Conservation (phyloP, 2,113 vertebrate species). For the Erinaceus europaeus region DNA sequence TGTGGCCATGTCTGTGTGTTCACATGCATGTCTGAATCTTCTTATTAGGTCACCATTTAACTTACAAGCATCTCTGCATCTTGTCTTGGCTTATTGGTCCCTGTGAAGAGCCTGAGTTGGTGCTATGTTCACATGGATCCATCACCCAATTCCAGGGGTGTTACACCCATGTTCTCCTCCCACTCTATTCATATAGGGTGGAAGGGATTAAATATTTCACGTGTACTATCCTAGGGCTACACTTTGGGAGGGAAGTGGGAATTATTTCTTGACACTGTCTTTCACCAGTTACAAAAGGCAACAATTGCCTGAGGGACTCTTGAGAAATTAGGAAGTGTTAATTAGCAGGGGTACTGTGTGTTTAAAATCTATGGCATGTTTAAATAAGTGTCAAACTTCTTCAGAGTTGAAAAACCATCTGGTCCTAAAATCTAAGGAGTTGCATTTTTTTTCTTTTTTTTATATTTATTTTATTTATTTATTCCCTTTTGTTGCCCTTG, state of each 20-base stretch:
- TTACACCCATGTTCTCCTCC: neutral
- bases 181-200: neutral
- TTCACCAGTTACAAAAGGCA: slow-evolving; percentile 49
- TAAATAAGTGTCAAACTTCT: slow-evolving; percentile 64
- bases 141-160: neutral
- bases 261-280: slow-evolving; percentile 66
- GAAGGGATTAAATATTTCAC: neutral
- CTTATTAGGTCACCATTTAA: neutral
- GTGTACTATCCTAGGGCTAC: neutral
- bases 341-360: slow-evolving; percentile 66
- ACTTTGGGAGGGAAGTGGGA: slow-evolving; percentile 39
- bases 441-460: too few species aligned
- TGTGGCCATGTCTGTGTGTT: neutral
- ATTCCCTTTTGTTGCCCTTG: too few species aligned
- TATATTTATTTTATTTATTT: too few species aligned
- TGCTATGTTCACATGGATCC: neutral
- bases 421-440: slow-evolving; percentile 49
- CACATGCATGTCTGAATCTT: neutral
- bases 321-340: slow-evolving; percentile 70
- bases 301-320: slow-evolving; percentile 57
- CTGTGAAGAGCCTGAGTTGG: neutral
- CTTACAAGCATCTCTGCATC: neutral
- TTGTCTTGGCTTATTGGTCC: neutral
- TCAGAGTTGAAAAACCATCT: slow-evolving; percentile 56
- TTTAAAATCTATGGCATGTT: slow-evolving; percentile 66